Base-by-base conservation (phyloP, 2,888 invertebrate genomes). In the Tridacna crocea region DNA sequence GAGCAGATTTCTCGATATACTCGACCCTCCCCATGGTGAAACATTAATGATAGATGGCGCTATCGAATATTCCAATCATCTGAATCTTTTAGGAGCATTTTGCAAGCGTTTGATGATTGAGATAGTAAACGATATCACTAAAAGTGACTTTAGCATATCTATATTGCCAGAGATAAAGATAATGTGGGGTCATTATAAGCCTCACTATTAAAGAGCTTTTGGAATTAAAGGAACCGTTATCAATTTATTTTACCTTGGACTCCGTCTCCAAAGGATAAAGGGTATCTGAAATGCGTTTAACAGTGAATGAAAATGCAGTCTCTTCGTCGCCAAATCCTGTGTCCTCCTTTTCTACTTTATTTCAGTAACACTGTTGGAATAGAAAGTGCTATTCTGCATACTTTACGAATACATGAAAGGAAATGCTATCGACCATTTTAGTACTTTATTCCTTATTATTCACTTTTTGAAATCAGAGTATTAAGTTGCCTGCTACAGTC, bases 41-140 rank as follows among this genome's bases (percentile, higher is more conserved):
- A 26, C 63, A 12, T 70, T 61, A 75, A 70, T 77, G 83, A 80
- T 83, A 83, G 83, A 80, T 72, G 80, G 77, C 83, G 80, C 83
- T 83, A 80, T 83, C 83, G 48, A 70, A 75, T 72, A 66, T 55
- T 74, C 74, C 22, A 68, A 83, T 80, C 77, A 83, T 79, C 79
- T 48, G 17, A 70, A 74, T 83, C 79, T 83, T 83, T 79, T 77
- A 83, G 79, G 83, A 76, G 83, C 72, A 83, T 77, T 68, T 83
- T 80, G 83, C 76, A 79, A 83, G 83, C 83, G 83, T 83, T 83
- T 83, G 83, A 83, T 83, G 83, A 61, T 58, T 17, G n/a, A 63
- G 83, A 83, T 83, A 77, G 79, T 65, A 83, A 74, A 46, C 58
- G 83, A 83, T 83, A 83, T 72, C 63, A 75, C 77, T 79, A 79